phyloP scores from a whole-genome alignment of 2,113 vertebrate genomes.

The Hyperoodon ampullatus region DNA sequence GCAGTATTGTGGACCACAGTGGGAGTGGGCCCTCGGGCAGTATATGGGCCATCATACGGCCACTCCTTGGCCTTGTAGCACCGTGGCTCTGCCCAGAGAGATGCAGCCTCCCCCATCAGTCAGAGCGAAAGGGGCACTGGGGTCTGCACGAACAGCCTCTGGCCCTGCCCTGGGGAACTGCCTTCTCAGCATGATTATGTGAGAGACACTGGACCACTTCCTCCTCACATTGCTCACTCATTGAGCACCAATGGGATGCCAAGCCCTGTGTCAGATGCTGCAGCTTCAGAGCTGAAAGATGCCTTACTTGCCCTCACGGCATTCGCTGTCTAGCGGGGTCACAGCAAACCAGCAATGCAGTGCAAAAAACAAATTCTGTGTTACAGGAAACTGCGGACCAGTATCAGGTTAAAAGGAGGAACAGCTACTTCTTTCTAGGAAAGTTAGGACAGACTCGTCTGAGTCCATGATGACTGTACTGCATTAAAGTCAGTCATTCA shows the following conservation, averaged over 20 bases:
- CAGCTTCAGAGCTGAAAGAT: neutral
- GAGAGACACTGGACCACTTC: neutral
- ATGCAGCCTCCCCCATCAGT: neutral
- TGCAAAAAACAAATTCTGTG: neutral
- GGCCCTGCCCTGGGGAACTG: neutral
- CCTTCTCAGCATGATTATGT: neutral
- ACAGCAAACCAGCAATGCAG: neutral
- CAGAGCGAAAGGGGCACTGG: neutral
- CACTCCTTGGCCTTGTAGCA: neutral
- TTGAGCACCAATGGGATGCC: neutral
- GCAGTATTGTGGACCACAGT: neutral
- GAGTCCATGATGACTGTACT: neutral
- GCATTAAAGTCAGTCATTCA: neutral
- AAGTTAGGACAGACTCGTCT: neutral
- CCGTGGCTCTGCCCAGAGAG: neutral
- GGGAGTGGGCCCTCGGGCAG: no score
- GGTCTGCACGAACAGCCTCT: neutral
- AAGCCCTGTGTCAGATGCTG: neutral
- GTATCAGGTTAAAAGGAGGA: neutral
- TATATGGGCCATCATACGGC: fast-evolving
- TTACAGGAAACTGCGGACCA: neutral
- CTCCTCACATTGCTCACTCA: neutral
- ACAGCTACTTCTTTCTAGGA: neutral
- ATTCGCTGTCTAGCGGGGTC: neutral
- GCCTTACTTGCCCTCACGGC: neutral